Evolutionary conservation across 1,140 invertebrate genomes (phyloP).

Genomic region (Drosophila rhopaloa): DNA sequence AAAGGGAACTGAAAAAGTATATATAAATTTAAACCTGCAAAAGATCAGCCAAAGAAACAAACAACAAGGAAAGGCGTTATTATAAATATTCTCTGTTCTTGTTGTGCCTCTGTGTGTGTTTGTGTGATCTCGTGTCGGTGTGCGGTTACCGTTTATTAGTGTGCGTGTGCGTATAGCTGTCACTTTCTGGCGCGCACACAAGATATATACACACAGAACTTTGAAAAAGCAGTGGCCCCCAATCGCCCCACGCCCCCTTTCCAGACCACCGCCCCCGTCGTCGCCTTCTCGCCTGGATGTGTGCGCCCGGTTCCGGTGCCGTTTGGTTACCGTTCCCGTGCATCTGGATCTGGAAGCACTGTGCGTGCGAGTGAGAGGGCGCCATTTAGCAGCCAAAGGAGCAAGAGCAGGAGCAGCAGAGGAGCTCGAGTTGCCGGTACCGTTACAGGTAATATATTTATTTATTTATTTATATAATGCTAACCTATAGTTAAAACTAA

Average conservation of each 20-base stretch:
- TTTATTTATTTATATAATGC: neutral
- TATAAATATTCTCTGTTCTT: slow-evolving; percentile 51
- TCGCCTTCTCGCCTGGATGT: slow-evolving; percentile 45
- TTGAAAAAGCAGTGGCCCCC: slow-evolving; percentile 51
- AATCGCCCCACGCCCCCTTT: slow-evolving; percentile 21
- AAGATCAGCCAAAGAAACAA: slow-evolving; percentile 71
- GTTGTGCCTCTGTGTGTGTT: slow-evolving; percentile 30
- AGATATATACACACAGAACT: slow-evolving; percentile 65
- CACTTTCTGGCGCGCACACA: slow-evolving; percentile 73
- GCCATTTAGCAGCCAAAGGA: slow-evolving; percentile 11
- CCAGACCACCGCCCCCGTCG: slow-evolving; percentile 27
- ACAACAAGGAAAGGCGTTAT: slow-evolving; percentile 48
- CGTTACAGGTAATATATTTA: slow-evolving; percentile 37
- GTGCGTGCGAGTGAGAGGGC: slow-evolving; percentile 18
- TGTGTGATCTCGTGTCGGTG: slow-evolving; percentile 39
- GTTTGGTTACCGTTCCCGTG: slow-evolving; percentile 35
- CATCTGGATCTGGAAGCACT: slow-evolving; percentile 10
- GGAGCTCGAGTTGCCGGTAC: slow-evolving; percentile 35
- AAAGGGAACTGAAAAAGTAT: slow-evolving; percentile 66
- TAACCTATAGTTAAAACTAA: too few species aligned
- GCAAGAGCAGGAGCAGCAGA: slow-evolving; percentile 30
- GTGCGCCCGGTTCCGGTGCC: slow-evolving; percentile 75
- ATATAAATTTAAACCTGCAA: slow-evolving; percentile 59
- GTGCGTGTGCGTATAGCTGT: slow-evolving; percentile 70
- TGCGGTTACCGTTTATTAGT: slow-evolving; percentile 23